Evolutionary conservation across 2,797 vertebrate species (phyloP), one percentile per base, ranked within the genome.

Genomic region (Gymnodraco acuticeps): DNA sequence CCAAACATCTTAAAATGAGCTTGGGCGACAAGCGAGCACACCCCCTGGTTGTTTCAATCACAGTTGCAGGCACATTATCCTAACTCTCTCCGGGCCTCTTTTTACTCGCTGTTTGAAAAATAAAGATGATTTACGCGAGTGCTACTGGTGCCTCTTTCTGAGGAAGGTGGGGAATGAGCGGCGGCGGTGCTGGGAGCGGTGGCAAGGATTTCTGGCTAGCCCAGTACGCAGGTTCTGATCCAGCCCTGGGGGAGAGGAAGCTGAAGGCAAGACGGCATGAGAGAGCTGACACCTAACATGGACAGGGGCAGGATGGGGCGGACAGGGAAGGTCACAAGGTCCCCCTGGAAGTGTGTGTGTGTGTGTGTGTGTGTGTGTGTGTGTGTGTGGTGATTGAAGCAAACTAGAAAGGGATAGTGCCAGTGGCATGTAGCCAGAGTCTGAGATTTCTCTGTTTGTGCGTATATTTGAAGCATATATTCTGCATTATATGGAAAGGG

Each of bases 301-400:
- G 83, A 80, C 72, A 48, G 77, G 62, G 77, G 78, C 75, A 78
- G 68, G 75, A 87, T 11, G 66, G 80, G 85, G 76, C 81, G 83
- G 88, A 90, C 86, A 85, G 74, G 76, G 84, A 92, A 91, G 90
- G 93, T 93, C 92, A 87, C 59, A 43, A 81, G 86, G 88, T 88
- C 82, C 77, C 86, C 15, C 41, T 64, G 82, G 88, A 80, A 76
- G 77, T 65, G 54, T 68, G 75, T 72, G 55, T 62, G 67, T 55
- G 31, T 73, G 48, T 73, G 65, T 50, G 52, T 47, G n/a, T 19
- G 23, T 33, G 13, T 38, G 9, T 52, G 50, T 63, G 23, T 54
- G 15, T 46, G 53, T 64, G 45, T 48, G 59, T 64, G 48, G 62
- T 47, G 62, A 75, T 54, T 62, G n/a, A 73, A 73, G 68, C 52